These are phyloP conservation scores for Cyclargus thomasi DNA, from an alignment of 1,140 invertebrate species.

Conservation along the genomic window DNA sequence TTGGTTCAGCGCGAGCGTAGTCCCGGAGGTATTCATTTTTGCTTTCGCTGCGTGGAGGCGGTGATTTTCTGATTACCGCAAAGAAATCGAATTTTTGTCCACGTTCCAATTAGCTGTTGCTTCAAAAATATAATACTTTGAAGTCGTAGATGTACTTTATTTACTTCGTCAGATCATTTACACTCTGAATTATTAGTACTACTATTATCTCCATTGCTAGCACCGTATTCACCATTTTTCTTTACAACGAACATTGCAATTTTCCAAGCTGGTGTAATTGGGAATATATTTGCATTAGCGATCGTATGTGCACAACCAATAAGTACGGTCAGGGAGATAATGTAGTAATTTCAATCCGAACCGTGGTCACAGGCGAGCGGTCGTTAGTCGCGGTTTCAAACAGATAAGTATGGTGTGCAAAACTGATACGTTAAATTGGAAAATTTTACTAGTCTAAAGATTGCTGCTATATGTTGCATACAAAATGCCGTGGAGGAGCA, in stretches of 20 bases:
- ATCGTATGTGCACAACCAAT: background rate
- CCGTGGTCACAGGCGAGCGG: slow-evolving; percentile 29
- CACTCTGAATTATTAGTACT: no score
- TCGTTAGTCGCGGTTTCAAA: slow-evolving; percentile 27
- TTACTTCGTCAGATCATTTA: no score
- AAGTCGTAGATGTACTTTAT: no score
- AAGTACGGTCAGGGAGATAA: slow-evolving; percentile 27
- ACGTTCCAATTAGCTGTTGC: background rate
- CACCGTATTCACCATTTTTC: background rate
- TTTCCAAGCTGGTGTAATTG: background rate
- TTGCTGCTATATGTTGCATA: no score
- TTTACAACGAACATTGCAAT: background rate
- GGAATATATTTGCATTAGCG: slow-evolving; percentile 9
- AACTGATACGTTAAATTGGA: background rate
- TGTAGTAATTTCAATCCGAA: slow-evolving; percentile 39
- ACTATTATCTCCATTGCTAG: no score
- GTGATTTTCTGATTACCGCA: background rate
- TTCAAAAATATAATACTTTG: no score
- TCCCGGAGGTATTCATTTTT: background rate
- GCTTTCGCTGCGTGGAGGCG: background rate
- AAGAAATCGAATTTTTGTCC: background rate
- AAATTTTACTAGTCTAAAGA: no score
- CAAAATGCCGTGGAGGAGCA: no score
- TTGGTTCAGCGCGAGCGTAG: background rate
- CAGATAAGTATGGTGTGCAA: slow-evolving; percentile 25